A percentile compares a stretch with the other conserved stretches of the same genome.
Conservation (phyloP, 2,797 vertebrate genomes). For the Phrynocephalus forsythii region DNA sequence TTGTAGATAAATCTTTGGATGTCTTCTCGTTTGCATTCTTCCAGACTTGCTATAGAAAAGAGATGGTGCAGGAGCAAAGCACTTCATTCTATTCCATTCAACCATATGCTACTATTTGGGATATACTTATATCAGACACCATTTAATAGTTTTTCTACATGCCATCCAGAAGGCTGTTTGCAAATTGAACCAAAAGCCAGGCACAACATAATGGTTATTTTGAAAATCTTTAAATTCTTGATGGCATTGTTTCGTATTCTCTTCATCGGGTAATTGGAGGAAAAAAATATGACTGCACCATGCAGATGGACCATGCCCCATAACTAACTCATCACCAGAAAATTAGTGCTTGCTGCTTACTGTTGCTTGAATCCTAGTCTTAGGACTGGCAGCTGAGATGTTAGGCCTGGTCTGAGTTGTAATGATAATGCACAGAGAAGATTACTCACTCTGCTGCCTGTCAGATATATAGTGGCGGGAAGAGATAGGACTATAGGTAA, state of each 20-base stretch:
- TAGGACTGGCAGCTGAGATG: neutral
- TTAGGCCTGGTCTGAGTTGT: neutral
- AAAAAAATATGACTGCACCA: conserved; percentile 25
- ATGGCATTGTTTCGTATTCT: conserved; percentile 41
- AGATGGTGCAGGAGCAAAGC: neutral
- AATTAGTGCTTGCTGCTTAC: conserved; percentile 21
- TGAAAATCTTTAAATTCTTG: conserved; percentile 21
- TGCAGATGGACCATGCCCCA: neutral
- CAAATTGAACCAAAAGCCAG: conserved; percentile 31
- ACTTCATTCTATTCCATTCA: neutral
- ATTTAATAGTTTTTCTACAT: conserved; percentile 12
- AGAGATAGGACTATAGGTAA: conserved; percentile 11
- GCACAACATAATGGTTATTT: conserved; percentile 34
- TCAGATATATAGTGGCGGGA: neutral
- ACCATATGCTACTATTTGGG: neutral
- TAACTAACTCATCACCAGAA: conserved; percentile 47
- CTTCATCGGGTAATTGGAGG: conserved; percentile 31
- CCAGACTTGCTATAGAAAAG: conserved; percentile 1
- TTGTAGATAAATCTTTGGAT: neutral
- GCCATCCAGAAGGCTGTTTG: conserved; percentile 34
- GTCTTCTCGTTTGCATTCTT: neutral
- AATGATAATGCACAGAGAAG: conserved; percentile 23
- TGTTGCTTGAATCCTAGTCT: conserved; percentile 35
- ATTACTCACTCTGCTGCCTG: conserved; percentile 38
- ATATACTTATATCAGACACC: neutral